Conservation (phyloP, 1,140 invertebrate species). For the Cryptotermes secundus region DNA sequence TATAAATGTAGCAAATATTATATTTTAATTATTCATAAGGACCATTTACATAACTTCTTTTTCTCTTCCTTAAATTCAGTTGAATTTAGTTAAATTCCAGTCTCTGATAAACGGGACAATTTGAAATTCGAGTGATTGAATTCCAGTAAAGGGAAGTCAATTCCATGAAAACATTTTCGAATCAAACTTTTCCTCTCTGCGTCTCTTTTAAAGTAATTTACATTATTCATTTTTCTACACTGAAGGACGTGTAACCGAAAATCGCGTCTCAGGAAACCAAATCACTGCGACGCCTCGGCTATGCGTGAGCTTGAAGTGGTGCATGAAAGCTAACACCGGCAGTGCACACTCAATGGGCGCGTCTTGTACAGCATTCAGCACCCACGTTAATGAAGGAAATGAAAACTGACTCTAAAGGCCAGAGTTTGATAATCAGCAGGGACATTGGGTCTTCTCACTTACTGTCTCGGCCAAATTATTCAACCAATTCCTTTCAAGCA, state of each 20-base stretch:
- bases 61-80: background rate
- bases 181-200: background rate
- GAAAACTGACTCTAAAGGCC: too few species aligned
- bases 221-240: background rate
- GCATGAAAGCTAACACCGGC: background rate
- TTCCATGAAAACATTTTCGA: background rate
- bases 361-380: too few species aligned
- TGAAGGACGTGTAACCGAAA: background rate
- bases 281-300: background rate
- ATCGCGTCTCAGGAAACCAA: background rate
- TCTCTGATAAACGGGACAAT: background rate
- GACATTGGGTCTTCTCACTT: too few species aligned
- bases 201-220: background rate
- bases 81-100: background rate
- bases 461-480: too few species aligned
- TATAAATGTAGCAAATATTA: background rate
- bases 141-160: background rate
- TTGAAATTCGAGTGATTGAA: conserved; percentile 3
- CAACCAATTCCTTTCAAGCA: too few species aligned
- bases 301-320: too few species aligned
- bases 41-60: background rate
- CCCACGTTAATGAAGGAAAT: too few species aligned
- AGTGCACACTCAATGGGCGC: background rate
- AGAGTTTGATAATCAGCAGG: too few species aligned
- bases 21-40: background rate